phyloP scores from a whole-genome alignment of 2,113 vertebrate species.

The Gnathonemus echidnorhynchus region DNA sequence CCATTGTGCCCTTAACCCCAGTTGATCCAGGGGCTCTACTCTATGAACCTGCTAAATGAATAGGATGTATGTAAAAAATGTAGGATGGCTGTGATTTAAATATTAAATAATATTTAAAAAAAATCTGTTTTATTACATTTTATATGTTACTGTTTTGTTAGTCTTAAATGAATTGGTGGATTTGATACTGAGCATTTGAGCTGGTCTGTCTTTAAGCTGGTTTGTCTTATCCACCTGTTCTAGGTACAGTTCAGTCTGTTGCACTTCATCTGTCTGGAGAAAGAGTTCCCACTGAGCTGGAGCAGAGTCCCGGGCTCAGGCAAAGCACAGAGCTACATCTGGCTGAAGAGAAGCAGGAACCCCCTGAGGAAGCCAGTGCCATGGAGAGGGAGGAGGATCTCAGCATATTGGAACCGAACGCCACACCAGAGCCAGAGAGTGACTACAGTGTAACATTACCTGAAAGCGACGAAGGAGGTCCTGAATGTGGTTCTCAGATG shows the following conservation, averaged over 20 bases:
- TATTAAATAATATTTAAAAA: not conserved
- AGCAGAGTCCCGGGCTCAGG: constrained; percentile 5
- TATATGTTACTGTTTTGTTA: not conserved
- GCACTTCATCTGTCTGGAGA: constrained; percentile 1
- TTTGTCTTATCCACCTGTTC: not conserved
- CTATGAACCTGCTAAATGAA: not conserved
- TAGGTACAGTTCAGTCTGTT: constrained; percentile 22
- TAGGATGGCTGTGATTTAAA: not conserved
- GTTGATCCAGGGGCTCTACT: not conserved
- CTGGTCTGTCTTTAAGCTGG: not conserved
- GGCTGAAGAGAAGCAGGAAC: constrained; percentile 12
- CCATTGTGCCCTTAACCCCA: not conserved
- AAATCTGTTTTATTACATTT: not conserved
- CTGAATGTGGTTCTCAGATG: not conserved
- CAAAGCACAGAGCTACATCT: constrained; percentile 5
- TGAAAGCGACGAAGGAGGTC: not conserved
- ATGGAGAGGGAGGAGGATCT: constrained; percentile 1
- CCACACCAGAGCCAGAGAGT: constrained; percentile 20
- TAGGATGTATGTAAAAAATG: not conserved
- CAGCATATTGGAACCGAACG: not conserved
- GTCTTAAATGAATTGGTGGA: not conserved
- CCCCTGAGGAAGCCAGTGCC: not conserved
- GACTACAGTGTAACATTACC: constrained; percentile 11
- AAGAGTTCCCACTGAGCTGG: not conserved
- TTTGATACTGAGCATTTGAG: not conserved